Evolutionary conservation across 2,113 vertebrate species (phyloP).

Genomic region (Hucho hucho): DNA sequence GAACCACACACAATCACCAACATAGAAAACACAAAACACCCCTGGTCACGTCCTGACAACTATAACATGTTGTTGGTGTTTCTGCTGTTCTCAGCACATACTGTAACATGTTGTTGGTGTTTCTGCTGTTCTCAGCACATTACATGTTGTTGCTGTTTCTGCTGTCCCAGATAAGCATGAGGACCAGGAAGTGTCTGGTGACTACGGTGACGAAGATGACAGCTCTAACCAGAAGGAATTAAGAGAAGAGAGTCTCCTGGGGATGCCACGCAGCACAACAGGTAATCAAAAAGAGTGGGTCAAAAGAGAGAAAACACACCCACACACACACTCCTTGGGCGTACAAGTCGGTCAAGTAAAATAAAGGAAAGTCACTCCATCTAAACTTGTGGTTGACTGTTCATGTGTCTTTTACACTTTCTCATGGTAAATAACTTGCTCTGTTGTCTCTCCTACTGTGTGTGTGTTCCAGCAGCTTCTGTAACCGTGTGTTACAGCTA

Average conservation of each 20-base stretch:
- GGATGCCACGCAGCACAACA: background rate
- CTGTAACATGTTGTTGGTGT: too few relatives aligned
- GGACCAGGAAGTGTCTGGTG: conserved; percentile 19
- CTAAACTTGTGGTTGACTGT: background rate
- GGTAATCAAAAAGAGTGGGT: conserved; percentile 10
- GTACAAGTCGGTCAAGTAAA: too few relatives aligned
- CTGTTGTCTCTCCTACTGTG: background rate
- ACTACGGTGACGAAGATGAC: conserved; percentile 10
- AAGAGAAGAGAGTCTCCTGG: conserved; percentile 12
- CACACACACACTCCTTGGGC: background rate
- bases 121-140: too few relatives aligned
- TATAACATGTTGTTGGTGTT: too few relatives aligned
- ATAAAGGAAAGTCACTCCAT: background rate
- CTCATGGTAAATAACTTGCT: background rate
- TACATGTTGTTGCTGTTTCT: background rate
- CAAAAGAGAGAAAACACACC: background rate
- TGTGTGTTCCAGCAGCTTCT: conserved; percentile 45
- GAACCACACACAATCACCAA: too few relatives aligned
- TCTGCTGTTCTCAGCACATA: too few relatives aligned
- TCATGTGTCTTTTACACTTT: background rate
- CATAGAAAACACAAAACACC: too few relatives aligned
- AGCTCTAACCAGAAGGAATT: background rate
- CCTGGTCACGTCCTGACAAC: too few relatives aligned
- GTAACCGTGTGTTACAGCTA: conserved; percentile 51
- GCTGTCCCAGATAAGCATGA: background rate